Percentiles rank a stretch among this genome's conserved stretches.
phyloP scores from a whole-genome alignment of 2,888 invertebrate species.

The Agrotis segetum region DNA sequence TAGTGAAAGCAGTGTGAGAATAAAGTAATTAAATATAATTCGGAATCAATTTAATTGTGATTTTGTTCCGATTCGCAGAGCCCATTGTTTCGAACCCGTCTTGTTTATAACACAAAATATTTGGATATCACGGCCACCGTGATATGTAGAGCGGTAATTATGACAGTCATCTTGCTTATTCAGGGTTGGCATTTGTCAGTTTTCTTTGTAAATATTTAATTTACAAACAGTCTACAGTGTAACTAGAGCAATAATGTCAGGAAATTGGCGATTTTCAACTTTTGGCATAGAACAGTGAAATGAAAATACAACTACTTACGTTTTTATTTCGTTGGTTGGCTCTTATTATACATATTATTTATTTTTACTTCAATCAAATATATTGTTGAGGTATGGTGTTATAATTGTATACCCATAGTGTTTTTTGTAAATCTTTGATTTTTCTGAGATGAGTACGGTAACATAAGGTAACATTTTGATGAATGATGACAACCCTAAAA shows the following conservation, averaged over 20 bases:
- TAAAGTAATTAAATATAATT: constrained; percentile 59
- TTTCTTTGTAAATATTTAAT: too few species aligned
- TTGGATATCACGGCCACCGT: constrained; percentile 56
- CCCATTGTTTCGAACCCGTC: constrained; percentile 58
- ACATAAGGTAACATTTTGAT: background rate
- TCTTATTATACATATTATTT: too few species aligned
- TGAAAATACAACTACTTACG: too few species aligned
- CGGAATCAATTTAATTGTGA: constrained; percentile 67
- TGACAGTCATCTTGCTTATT: constrained; percentile 39
- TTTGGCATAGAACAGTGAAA: too few species aligned
- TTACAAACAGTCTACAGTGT: too few species aligned
- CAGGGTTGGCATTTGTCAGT: constrained; percentile 9
- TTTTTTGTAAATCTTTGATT: too few species aligned
- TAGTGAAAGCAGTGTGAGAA: constrained; percentile 68
- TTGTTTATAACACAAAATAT: constrained; percentile 55
- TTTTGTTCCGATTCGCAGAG: constrained; percentile 68
- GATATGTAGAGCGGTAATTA: constrained; percentile 51
- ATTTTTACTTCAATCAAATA: too few species aligned
- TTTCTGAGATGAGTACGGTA: background rate
- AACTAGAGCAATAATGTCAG: too few species aligned
- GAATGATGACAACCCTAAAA: constrained; percentile 27
- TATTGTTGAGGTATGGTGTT: too few species aligned
- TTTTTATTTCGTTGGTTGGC: too few species aligned
- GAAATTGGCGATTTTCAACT: too few species aligned
- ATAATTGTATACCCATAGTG: too few species aligned